phyloP scores from a whole-genome alignment of 2,113 vertebrate genomes.

The Maccullochella peelii region DNA sequence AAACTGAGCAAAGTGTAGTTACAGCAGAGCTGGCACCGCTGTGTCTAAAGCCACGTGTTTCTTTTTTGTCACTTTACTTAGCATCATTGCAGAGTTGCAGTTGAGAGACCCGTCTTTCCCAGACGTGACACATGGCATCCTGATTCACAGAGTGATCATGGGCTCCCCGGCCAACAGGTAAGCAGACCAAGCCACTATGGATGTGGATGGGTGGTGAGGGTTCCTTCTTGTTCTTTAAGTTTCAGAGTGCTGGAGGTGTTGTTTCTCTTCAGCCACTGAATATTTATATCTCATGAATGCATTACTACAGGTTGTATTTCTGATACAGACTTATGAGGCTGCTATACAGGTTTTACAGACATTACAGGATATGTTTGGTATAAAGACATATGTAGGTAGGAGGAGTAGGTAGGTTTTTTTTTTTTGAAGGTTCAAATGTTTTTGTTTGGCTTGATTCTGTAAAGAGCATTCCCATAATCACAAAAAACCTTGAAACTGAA shows the following conservation, averaged over 20 bases:
- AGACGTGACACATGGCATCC: conserved; percentile 89
- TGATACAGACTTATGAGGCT: neutral
- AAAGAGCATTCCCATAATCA: neutral
- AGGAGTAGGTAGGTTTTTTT: too few relatives aligned
- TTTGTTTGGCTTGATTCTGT: neutral
- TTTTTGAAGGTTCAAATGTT: neutral
- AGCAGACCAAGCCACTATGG: neutral
- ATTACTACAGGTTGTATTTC: neutral
- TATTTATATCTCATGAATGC: neutral
- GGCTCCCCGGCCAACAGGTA: conserved; percentile 93
- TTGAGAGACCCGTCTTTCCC: conserved; percentile 90
- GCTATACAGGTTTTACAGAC: neutral
- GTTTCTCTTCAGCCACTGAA: neutral
- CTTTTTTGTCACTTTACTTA: conserved; percentile 55
- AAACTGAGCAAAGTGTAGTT: neutral
- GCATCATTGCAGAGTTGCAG: conserved; percentile 93
- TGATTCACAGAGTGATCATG: conserved; percentile 93
- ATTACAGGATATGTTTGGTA: neutral
- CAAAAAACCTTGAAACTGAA: neutral
- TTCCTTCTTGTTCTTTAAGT: neutral
- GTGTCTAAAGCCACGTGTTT: neutral
- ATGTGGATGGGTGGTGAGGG: neutral
- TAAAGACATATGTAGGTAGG: too few relatives aligned
- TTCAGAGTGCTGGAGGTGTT: neutral
- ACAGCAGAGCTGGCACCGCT: neutral